phyloP scores from a whole-genome alignment of 2,888 invertebrate species.

The Itoplectis maculator region DNA sequence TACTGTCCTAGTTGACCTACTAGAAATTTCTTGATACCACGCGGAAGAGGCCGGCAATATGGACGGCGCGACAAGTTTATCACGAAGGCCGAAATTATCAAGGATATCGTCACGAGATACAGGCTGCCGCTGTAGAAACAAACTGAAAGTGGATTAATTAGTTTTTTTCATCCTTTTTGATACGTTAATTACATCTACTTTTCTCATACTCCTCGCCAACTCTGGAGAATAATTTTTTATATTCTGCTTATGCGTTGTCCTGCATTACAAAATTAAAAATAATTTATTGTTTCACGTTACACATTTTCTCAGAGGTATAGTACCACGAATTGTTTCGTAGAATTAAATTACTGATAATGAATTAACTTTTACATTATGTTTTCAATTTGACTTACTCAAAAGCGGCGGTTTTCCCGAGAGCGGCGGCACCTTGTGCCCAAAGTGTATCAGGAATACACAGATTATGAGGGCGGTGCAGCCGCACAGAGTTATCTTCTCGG shows the following conservation, averaged over 20 bases:
- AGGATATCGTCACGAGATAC: constrained; percentile 85
- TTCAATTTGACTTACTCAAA: constrained; percentile 84
- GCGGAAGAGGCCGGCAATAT: constrained; percentile 85
- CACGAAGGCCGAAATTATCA: constrained; percentile 86
- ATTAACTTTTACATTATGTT: too few relatives aligned
- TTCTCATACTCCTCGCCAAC: too few relatives aligned
- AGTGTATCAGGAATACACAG: constrained; percentile 88
- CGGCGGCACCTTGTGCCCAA: constrained; percentile 87
- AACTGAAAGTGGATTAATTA: constrained; percentile 83
- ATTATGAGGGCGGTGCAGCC: constrained; percentile 87
- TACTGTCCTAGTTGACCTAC: constrained; percentile 84
- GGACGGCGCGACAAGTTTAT: constrained; percentile 86
- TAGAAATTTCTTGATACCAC: constrained; percentile 85
- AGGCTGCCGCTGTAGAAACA: constrained; percentile 86
- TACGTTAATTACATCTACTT: too few relatives aligned
- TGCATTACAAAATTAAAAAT: too few relatives aligned
- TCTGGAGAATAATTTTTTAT: too few relatives aligned
- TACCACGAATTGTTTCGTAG: too few relatives aligned
- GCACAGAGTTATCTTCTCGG: constrained; percentile 88
- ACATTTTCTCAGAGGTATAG: too few relatives aligned
- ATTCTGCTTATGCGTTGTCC: too few relatives aligned
- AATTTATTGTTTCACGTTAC: not conserved
- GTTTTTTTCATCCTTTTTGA: too few relatives aligned
- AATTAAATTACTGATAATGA: not conserved
- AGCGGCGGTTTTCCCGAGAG: constrained; percentile 86